A percentile compares a stretch with the other conserved stretches of the same genome.
Conservation (phyloP, 2,113 vertebrate genomes). For the Orientallactaga bullata region DNA sequence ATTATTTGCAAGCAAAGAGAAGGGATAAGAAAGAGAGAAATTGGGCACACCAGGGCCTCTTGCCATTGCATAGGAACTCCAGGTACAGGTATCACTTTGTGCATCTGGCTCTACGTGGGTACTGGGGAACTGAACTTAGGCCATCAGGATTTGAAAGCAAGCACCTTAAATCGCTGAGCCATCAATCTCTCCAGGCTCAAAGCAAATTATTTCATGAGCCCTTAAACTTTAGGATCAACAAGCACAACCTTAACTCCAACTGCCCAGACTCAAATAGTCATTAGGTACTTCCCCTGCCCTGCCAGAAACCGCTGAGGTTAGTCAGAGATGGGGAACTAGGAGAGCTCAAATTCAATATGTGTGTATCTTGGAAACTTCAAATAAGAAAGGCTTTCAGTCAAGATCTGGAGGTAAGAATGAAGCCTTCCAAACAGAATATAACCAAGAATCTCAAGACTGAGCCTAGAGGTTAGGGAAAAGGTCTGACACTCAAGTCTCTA, state of each 20-base stretch:
- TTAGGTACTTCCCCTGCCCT: not conserved
- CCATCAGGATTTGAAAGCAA: no score
- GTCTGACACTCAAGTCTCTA: constrained; percentile 1
- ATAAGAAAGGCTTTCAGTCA: constrained; percentile 5
- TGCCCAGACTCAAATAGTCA: not conserved
- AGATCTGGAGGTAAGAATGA: not conserved
- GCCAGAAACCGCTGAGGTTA: not conserved
- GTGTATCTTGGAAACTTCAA: not conserved
- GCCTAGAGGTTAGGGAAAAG: not conserved
- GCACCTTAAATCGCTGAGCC: no score
- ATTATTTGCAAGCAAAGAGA: no score
- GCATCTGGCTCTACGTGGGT: no score
- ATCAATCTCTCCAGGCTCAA: no score
- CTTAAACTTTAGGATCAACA: constrained; percentile 8
- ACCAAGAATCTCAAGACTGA: constrained; percentile 43
- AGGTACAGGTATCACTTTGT: no score
- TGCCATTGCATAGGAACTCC: no score
- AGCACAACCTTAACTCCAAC: not conserved
- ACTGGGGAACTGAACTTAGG: no score
- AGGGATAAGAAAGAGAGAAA: no score
- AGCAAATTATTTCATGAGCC: not conserved
- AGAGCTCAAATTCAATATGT: not conserved
- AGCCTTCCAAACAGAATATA: constrained; percentile 18
- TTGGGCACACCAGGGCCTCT: no score
- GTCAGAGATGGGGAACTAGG: not conserved